Percentiles rank a stretch among this genome's conserved stretches.
Evolutionary conservation across 2,113 vertebrate species (phyloP).

Genomic region (Mus pahari): DNA sequence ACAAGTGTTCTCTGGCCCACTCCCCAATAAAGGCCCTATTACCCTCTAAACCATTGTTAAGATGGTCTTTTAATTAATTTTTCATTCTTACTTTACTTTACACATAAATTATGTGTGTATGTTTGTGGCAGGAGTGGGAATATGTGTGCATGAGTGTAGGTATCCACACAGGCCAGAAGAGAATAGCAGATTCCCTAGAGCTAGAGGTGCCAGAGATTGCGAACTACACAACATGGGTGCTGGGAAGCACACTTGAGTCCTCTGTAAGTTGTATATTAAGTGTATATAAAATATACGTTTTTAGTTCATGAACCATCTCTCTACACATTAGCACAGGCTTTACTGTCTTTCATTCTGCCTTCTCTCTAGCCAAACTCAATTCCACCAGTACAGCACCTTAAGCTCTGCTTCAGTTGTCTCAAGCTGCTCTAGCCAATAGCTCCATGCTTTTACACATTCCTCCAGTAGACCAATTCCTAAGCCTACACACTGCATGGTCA

Average conservation of each 20-base stretch:
- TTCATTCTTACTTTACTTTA: background rate
- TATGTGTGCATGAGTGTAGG: background rate
- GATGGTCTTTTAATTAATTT: background rate
- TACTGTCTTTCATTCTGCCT: background rate
- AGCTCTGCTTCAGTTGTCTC: background rate
- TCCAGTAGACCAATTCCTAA: background rate
- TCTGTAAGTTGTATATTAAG: background rate
- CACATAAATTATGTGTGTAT: background rate
- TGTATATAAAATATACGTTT: background rate
- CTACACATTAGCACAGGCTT: background rate
- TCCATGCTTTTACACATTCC: background rate
- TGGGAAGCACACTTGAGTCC: background rate
- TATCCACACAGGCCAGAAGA: too few species aligned
- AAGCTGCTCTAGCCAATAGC: background rate
- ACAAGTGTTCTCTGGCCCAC: background rate
- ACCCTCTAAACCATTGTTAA: background rate
- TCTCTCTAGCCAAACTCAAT: too few species aligned
- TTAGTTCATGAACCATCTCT: background rate
- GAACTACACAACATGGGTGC: background rate
- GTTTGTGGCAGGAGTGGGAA: background rate
- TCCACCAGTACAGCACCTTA: too few species aligned
- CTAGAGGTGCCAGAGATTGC: background rate
- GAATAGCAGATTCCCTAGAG: background rate
- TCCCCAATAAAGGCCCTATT: background rate
- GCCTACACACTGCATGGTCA: background rate